Evolutionary conservation across 2,797 vertebrate genomes (phyloP).

Genomic region (Cossypha niveicapilla): DNA sequence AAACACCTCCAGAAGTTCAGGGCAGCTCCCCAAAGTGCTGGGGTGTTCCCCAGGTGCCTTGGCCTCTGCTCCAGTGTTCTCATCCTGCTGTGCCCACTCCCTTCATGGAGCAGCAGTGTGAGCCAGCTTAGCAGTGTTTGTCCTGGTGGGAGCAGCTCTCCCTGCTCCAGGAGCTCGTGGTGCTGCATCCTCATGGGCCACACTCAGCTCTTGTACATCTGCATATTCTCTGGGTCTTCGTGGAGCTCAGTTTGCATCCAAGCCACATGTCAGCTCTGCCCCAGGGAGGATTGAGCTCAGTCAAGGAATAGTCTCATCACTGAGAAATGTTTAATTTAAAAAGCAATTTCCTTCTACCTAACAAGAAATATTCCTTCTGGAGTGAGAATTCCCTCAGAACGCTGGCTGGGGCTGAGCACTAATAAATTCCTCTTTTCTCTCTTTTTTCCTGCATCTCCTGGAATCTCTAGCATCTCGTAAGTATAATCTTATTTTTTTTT

Average conservation of each 20-base stretch:
- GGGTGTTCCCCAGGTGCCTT: not conserved
- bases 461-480: slow-evolving; percentile 92
- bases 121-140: not conserved
- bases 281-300: not conserved
- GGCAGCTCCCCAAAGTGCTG: not conserved
- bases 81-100: fast-evolving
- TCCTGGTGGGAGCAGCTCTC: not conserved
- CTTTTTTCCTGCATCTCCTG: slow-evolving; percentile 2
- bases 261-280: not conserved
- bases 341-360: not conserved
- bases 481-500: slow-evolving; percentile 72
- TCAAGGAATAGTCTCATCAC: not conserved
- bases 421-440: slow-evolving; percentile 58
- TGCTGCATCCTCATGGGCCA: not conserved
- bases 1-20: not conserved
- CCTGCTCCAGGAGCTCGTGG: not conserved
- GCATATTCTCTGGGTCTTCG: fast-evolving
- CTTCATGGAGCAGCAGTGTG: not conserved
- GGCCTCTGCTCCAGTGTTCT: not conserved
- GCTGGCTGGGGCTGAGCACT: not conserved
- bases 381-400: not conserved
- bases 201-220: not conserved
- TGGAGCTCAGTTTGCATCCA: not conserved
- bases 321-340: slow-evolving; percentile 23
- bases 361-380: slow-evolving; percentile 14